These are phyloP conservation scores for Neotoma lepida DNA, from an alignment of 2,113 vertebrate species.

Conservation along the genomic window DNA sequence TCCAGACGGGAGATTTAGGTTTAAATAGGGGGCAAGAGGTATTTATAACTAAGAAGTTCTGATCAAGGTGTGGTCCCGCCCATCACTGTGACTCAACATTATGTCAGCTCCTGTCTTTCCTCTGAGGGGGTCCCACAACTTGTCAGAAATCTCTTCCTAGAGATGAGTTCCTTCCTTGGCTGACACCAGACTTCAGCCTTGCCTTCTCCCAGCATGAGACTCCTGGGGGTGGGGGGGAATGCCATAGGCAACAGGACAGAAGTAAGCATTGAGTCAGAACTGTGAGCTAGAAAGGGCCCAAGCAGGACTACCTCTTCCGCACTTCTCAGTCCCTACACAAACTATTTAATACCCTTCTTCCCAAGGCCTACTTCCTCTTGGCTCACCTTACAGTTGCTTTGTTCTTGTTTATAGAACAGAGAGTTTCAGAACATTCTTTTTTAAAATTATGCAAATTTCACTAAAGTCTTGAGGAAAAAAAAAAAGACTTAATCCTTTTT, in stretches of 20 bases:
- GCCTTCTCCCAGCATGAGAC: not conserved
- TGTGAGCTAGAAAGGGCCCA: not conserved
- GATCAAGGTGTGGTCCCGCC: not conserved
- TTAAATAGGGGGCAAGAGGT: not conserved
- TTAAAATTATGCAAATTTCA: conserved; percentile 28
- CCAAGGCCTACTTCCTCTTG: not conserved
- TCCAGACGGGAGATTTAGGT: not conserved
- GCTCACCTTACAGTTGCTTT: not conserved
- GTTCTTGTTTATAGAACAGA: conserved; percentile 61
- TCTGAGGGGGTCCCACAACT: not conserved
- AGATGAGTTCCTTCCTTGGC: not conserved
- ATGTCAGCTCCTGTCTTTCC: not conserved
- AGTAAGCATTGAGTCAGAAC: not conserved
- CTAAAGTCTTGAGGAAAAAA: conserved; percentile 3
- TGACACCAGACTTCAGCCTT: no score
- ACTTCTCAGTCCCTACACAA: not conserved
- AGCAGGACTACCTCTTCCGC: not conserved
- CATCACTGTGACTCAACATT: not conserved
- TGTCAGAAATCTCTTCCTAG: not conserved
- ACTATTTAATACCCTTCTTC: not conserved
- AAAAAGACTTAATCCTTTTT: conserved; percentile 41
- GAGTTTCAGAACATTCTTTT: conserved; percentile 7
- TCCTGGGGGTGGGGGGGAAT: not conserved
- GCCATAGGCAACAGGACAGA: not conserved
- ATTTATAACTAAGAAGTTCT: not conserved